Percentiles rank a stretch among this genome's conserved stretches.
Evolutionary conservation across 2,797 vertebrate genomes (phyloP).

Genomic region (Pangasius djambal): DNA sequence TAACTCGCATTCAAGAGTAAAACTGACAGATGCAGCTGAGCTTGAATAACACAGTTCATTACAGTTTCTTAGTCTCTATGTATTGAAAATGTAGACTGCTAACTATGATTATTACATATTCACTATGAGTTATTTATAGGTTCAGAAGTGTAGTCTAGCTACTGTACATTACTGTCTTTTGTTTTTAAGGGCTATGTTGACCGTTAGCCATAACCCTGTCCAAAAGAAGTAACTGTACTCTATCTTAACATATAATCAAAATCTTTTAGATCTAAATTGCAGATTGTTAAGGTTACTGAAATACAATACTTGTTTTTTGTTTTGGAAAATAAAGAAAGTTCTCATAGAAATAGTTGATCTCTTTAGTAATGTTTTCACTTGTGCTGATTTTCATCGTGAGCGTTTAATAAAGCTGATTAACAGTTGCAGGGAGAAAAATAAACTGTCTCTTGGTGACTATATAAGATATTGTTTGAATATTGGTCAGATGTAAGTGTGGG

Average conservation of each 20-base stretch:
- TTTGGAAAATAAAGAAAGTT: no score
- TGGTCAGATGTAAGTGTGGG: background rate
- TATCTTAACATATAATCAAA: background rate
- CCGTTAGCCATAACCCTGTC: background rate
- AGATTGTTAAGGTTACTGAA: background rate
- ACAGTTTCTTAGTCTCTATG: background rate
- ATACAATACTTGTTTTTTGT: background rate
- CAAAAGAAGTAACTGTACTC: background rate
- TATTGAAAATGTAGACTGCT: background rate
- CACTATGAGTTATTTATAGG: background rate
- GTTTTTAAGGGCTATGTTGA: background rate
- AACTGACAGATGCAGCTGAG: slow-evolving; percentile 13
- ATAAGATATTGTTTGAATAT: background rate
- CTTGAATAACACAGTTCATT: slow-evolving; percentile 8
- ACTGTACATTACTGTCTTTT: background rate
- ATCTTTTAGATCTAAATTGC: background rate
- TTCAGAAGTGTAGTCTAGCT: slow-evolving; percentile 10
- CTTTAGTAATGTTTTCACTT: no score
- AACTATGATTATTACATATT: slow-evolving; percentile 2
- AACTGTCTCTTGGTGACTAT: background rate
- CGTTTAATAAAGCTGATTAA: slow-evolving; percentile 8
- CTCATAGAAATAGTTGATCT: background rate
- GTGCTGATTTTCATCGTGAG: background rate
- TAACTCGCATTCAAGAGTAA: slow-evolving; percentile 39
- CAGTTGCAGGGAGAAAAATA: background rate